Conservation (phyloP, 2,888 invertebrate genomes). For the Sericinus montela region DNA sequence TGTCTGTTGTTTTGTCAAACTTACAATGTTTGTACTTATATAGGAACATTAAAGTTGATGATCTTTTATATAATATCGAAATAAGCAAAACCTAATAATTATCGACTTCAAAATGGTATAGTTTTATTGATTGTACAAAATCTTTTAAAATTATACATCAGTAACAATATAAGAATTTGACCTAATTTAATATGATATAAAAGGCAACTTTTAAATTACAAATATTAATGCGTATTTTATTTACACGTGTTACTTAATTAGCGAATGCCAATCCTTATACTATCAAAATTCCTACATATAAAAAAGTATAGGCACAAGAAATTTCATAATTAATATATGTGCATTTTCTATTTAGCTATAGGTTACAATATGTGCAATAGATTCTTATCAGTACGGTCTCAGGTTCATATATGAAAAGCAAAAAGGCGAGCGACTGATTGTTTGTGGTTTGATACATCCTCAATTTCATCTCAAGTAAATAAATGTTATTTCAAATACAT, state of each 20-base stretch:
- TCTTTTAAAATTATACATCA: neutral
- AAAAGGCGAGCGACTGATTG: conserved; percentile 7
- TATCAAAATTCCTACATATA: conserved; percentile 63
- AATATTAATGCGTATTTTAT: conserved; percentile 40
- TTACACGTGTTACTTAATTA: conserved; percentile 39
- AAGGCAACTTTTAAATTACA: conserved; percentile 17
- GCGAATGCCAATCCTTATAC: conserved; percentile 33
- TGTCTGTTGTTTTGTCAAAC: too few species aligned
- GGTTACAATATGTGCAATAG: conserved; percentile 29
- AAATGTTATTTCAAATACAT: too few species aligned
- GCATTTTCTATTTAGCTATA: conserved; percentile 49
- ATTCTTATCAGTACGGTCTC: conserved; percentile 4
- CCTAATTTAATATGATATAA: conserved; percentile 9
- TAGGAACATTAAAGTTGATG: too few species aligned
- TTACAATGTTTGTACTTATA: too few species aligned
- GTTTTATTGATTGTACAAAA: conserved; percentile 15
- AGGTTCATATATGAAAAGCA: neutral
- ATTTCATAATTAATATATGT: conserved; percentile 59
- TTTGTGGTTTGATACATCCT: neutral
- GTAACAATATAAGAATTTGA: neutral
- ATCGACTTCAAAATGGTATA: neutral
- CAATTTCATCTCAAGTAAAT: neutral
- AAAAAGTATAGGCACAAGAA: conserved; percentile 76
- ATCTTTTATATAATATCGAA: too few species aligned
- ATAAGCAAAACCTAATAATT: neutral